Conservation (phyloP, 2,113 vertebrate species). For the Trematocara macrostoma region DNA sequence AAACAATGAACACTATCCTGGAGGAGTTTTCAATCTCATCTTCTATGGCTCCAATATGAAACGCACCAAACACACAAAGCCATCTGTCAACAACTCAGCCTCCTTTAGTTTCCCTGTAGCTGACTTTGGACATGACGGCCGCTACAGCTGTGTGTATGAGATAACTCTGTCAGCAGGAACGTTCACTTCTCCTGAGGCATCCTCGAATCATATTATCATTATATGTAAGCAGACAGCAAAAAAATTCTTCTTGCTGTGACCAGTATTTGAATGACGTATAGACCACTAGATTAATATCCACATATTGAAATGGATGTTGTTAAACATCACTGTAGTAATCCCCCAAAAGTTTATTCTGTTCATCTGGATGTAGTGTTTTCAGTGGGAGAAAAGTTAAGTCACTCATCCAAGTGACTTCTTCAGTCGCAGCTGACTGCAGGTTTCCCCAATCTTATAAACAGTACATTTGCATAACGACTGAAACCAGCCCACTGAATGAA, state of each 20-base stretch:
- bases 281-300: neutral
- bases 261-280: neutral
- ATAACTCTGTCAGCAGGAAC: neutral
- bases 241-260: neutral
- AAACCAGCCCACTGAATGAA: neutral
- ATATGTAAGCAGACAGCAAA: neutral
- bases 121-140: neutral
- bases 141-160: neutral
- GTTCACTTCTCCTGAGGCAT: neutral
- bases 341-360: neutral
- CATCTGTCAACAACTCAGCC: neutral
- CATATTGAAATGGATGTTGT: neutral
- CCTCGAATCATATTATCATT: neutral
- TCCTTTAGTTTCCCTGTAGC: neutral
- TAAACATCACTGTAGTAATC: neutral
- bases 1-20: neutral
- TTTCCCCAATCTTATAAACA: too few species aligned
- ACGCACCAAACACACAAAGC: accelerated
- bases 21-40: neutral
- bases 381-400: neutral
- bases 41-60: neutral
- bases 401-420: neutral
- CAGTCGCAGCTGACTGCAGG: too few species aligned
- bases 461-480: too few species aligned
- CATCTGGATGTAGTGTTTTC: neutral